Evolutionary conservation across 2,113 vertebrate genomes (phyloP).

Genomic region (Salvelinus fontinalis): DNA sequence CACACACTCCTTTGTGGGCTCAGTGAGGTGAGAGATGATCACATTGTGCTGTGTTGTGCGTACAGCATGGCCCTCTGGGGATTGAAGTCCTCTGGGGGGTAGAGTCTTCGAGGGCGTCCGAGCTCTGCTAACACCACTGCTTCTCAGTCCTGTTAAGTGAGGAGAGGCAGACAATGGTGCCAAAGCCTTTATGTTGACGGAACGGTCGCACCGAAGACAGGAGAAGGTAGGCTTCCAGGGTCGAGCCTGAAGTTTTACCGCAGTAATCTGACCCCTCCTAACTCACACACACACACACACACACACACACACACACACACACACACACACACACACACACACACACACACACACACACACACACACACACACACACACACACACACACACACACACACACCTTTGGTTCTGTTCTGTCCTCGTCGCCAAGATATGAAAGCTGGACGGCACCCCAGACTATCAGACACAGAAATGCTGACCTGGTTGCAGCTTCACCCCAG

Average conservation of each 20-base stretch:
- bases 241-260: slow-evolving; percentile 44
- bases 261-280: slow-evolving; percentile 49
- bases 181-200: slow-evolving; percentile 36
- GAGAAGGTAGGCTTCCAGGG: slow-evolving; percentile 44
- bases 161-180: slow-evolving; percentile 16
- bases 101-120: slow-evolving; percentile 16
- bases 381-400: slow-evolving; percentile 10
- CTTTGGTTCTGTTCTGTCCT: neutral
- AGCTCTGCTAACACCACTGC: slow-evolving; percentile 19
- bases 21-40: slow-evolving; percentile 15
- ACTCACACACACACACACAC: neutral
- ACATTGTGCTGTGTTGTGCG: slow-evolving; percentile 31
- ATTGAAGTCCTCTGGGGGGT: slow-evolving; percentile 29
- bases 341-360: neutral
- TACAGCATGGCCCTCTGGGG: slow-evolving; percentile 15
- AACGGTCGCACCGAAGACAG: slow-evolving; percentile 21
- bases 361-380: neutral
- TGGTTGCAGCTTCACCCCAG: slow-evolving; percentile 42
- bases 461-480: slow-evolving; percentile 55
- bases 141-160: slow-evolving; percentile 27
- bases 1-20: slow-evolving; percentile 5
- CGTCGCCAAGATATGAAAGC: slow-evolving; percentile 15
- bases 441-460: slow-evolving; percentile 27
- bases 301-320: no score
- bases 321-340: no score